Percentiles rank a stretch among this genome's conserved stretches.
phyloP scores from a whole-genome alignment of 2,797 vertebrate genomes.

The Karalla daura region DNA sequence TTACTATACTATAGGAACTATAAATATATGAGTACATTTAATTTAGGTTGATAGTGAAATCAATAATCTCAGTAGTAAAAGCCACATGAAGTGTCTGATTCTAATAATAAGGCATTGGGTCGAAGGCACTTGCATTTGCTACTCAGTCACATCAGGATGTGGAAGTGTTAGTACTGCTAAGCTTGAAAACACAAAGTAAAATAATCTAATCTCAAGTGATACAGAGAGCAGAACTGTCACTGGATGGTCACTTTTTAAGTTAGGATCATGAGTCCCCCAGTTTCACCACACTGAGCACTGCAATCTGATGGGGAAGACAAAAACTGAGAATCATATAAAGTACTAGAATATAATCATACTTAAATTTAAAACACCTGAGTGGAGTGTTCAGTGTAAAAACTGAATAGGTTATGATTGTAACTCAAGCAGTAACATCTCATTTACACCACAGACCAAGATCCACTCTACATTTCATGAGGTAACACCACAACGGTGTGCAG shows the following conservation, averaged over 20 bases:
- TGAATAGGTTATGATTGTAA: background rate
- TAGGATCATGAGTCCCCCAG: background rate
- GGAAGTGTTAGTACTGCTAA: background rate
- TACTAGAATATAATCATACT: background rate
- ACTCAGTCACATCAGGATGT: background rate
- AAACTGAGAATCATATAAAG: background rate
- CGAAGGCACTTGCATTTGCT: background rate
- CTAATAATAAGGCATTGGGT: constrained; percentile 11
- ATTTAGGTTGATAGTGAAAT: background rate
- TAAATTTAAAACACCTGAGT: constrained; percentile 9
- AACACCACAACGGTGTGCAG: constrained; percentile 1
- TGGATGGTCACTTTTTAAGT: background rate
- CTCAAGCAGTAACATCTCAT: background rate
- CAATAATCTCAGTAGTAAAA: background rate
- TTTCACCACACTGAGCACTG: background rate
- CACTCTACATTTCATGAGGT: background rate
- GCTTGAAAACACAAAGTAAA: background rate
- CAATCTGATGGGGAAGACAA: too few relatives aligned
- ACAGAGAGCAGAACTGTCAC: background rate
- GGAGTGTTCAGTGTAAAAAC: constrained; percentile 42
- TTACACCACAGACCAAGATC: background rate
- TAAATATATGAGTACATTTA: background rate
- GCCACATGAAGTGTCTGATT: background rate
- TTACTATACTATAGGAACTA: background rate
- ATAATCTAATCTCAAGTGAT: background rate